Conservation (phyloP, 2,113 vertebrate species). For the Toxotes chatareus region DNA sequence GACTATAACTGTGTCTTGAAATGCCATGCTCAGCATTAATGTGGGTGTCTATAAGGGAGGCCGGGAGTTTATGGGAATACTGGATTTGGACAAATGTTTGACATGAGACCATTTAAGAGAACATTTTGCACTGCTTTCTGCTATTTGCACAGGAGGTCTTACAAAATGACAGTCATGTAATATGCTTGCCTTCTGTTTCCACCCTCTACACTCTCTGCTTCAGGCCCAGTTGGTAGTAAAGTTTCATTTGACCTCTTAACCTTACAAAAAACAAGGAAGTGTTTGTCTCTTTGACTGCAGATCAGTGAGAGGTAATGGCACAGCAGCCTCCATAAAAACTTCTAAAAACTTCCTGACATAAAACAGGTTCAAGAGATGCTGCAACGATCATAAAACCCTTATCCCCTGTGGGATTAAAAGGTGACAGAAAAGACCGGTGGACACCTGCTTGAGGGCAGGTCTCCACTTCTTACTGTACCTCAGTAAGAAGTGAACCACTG, state of each 20-base stretch:
- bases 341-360: neutral
- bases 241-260: slow-evolving; percentile 20
- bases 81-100: neutral
- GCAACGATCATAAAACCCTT: neutral
- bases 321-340: neutral
- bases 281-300: slow-evolving; percentile 3
- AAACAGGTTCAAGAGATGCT: neutral
- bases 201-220: neutral
- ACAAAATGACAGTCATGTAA: neutral
- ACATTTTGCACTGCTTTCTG: slow-evolving; percentile 4
- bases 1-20: neutral
- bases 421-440: neutral
- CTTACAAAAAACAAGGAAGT: neutral
- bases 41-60: neutral
- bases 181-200: neutral
- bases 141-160: neutral
- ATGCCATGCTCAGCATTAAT: neutral
- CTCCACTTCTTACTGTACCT: no score
- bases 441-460: no score
- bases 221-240: neutral
- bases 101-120: slow-evolving; percentile 11
- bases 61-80: neutral
- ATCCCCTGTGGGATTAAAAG: neutral
- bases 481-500: no score
- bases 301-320: neutral